These are phyloP conservation scores for Hypothenemus hampei DNA, from an alignment of 1,140 invertebrate genomes.

Conservation along the genomic window DNA sequence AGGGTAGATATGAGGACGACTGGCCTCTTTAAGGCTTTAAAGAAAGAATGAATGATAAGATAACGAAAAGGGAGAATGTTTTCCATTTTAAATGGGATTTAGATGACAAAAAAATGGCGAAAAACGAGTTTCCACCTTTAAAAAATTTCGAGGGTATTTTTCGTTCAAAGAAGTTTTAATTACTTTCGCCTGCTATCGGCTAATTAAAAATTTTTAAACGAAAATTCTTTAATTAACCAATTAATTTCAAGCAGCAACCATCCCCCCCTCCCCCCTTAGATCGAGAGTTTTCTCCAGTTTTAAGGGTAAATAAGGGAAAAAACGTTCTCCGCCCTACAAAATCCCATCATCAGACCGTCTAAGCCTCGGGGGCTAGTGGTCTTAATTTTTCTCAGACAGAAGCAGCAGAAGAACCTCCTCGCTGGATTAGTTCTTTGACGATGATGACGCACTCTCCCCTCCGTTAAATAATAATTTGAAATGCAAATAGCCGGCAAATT, in stretches of 20 bases:
- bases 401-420: too few species aligned
- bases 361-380: neutral
- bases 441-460: neutral
- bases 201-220: conserved; percentile 26
- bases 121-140: too few species aligned
- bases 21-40: conserved; percentile 6
- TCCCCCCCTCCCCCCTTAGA: too few species aligned
- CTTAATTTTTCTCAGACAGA: conserved; percentile 9
- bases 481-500: conserved; percentile 11
- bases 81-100: too few species aligned
- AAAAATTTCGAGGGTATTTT: too few species aligned
- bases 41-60: conserved; percentile 21
- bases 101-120: too few species aligned
- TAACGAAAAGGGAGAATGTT: conserved; percentile 14
- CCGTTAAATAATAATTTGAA: conserved; percentile 12
- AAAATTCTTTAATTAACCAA: conserved; percentile 26
- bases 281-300: too few species aligned
- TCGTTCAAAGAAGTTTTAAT: too few species aligned
- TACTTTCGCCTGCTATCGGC: too few species aligned
- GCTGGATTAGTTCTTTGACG: conserved; percentile 16
- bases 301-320: too few species aligned
- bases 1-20: conserved; percentile 6
- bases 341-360: neutral
- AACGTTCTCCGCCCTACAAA: too few species aligned
- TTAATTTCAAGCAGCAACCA: conserved; percentile 8